Evolutionary conservation across 2,113 vertebrate genomes (phyloP).

Genomic region (Stegastes partitus): DNA sequence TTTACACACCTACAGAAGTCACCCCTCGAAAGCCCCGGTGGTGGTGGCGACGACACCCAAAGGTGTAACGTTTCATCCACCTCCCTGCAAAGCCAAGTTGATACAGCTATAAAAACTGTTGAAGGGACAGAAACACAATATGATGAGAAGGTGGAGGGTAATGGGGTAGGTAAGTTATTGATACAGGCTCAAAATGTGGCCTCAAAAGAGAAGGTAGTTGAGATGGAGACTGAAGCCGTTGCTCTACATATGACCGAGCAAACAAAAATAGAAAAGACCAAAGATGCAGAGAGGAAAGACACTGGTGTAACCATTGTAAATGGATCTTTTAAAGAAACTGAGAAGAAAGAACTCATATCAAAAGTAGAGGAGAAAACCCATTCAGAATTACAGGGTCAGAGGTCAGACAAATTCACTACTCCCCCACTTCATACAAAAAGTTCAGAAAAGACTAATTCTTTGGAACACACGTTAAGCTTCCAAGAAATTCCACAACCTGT

Average conservation of each 20-base stretch:
- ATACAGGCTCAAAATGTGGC: background rate
- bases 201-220: constrained; percentile 33
- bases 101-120: constrained; percentile 59
- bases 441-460: constrained; percentile 1
- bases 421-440: constrained; percentile 1
- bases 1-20: constrained; percentile 66
- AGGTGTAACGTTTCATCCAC: constrained; percentile 59
- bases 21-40: constrained; percentile 33
- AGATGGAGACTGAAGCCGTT: constrained; percentile 53
- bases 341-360: constrained; percentile 12
- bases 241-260: background rate
- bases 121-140: constrained; percentile 62
- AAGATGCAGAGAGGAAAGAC: constrained; percentile 8
- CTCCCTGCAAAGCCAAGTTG: constrained; percentile 49
- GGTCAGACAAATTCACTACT: background rate
- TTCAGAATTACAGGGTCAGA: constrained; percentile 17
- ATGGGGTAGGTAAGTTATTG: background rate
- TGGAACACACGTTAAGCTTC: constrained; percentile 12
- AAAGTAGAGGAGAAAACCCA: constrained; percentile 6
- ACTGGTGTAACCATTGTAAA: background rate
- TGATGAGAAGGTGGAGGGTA: constrained; percentile 46
- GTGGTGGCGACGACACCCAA: constrained; percentile 16
- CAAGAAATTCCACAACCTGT: constrained; percentile 56
- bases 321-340: constrained; percentile 9
- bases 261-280: constrained; percentile 9